These are phyloP conservation scores for Eurystomus gularis DNA, from an alignment of 2,113 vertebrate species.

Conservation along the genomic window DNA sequence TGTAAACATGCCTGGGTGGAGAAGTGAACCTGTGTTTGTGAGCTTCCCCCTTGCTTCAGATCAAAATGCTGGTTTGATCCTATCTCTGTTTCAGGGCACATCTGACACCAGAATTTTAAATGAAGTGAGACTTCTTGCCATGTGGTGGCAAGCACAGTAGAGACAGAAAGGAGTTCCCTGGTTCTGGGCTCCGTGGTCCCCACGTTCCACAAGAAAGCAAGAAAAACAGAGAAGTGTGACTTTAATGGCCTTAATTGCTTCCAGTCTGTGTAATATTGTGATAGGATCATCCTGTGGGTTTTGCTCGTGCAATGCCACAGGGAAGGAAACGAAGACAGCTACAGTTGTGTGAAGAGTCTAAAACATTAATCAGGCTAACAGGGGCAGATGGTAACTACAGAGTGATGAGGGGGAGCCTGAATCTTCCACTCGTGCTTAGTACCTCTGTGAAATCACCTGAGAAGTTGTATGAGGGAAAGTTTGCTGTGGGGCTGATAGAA, in stretches of 20 bases:
- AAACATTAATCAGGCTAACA: background rate
- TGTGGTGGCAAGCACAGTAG: background rate
- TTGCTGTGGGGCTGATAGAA: background rate
- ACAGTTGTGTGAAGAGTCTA: background rate
- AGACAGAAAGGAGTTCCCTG: slow-evolving; percentile 21
- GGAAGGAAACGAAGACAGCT: background rate
- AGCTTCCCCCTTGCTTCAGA: background rate
- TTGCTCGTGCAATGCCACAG: background rate
- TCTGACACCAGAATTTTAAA: slow-evolving; percentile 22
- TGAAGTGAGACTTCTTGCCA: slow-evolving; percentile 25
- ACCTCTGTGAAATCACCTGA: background rate
- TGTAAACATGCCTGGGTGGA: background rate
- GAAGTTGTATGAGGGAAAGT: background rate
- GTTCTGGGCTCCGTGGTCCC: background rate
- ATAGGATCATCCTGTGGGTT: background rate
- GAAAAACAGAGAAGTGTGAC: background rate
- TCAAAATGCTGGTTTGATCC: slow-evolving; percentile 15
- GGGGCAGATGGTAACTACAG: background rate
- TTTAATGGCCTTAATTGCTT: background rate
- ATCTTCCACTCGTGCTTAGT: background rate
- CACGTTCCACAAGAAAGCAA: background rate
- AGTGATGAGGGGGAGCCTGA: background rate
- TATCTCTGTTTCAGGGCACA: background rate
- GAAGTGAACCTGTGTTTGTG: background rate
- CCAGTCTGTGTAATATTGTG: background rate